Evolutionary conservation across 92 coral and sea anemone species (phyloP), one percentile per base, ranked within the genome.

Genomic region (Pocillopora grandis): DNA sequence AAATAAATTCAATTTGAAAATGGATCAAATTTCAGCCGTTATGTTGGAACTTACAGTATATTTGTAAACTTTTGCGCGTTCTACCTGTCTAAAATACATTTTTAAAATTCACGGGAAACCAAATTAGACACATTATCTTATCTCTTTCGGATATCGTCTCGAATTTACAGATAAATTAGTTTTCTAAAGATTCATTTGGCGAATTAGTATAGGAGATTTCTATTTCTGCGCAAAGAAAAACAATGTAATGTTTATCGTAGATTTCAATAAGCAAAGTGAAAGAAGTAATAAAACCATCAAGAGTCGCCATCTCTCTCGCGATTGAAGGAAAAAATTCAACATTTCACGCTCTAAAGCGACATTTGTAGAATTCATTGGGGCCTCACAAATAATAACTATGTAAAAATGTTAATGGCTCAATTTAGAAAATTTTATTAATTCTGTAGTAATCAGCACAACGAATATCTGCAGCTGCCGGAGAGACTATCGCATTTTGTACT

Each of bases 171-270:
- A 87, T 90, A 91, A 94, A 94, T 92, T 89, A 91, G 90, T 89
- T 92, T 94, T 92, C 90, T 85, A 92, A 94, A 92, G 98, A 88
- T 92, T 94, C 92, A 92, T 94, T 94, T 91, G 82, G 76, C 77
- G 83, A 93, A 93, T 93, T 93, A 93, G 88, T 78, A 76, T 84
- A 75, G 79, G 55, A 77, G 89, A 87, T 89, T 92, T 91, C 76
- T 86, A 87, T 94, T 92, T 90, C 95, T 80, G 86, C 77, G 80
- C 75, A 84, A 84, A 84, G 88, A 85, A 89, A 84, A 90, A 91
- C 90, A 92, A 75, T 86, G 90, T 73, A 90, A 81, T 74, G 73
- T 62, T 87, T 42, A 87, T 77, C 80, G 65, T 75, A 62, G 60
- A 62, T 70, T 82, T 90, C 81, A 90, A 84, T 88, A 68, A 77